phyloP scores from a whole-genome alignment of 1,140 invertebrate genomes.

The Papilio dardanus region DNA sequence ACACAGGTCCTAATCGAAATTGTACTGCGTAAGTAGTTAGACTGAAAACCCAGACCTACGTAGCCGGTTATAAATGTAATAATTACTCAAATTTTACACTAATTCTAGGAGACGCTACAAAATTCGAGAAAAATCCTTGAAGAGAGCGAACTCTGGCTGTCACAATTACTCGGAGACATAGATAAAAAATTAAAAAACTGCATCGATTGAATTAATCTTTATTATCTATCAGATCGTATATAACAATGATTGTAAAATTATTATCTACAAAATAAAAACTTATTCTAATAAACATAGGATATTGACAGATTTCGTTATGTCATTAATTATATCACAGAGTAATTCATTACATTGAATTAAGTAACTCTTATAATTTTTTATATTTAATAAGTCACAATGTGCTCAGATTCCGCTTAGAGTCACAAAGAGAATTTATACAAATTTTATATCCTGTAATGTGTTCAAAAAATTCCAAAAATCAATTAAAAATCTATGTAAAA shows the following conservation, averaged over 20 bases:
- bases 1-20: too few relatives aligned
- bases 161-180: conserved; percentile 57
- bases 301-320: conserved; percentile 57
- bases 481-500: background rate
- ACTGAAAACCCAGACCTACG: too few relatives aligned
- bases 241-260: conserved; percentile 45
- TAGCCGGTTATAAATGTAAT: background rate
- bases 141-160: conserved; percentile 61
- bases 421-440: conserved; percentile 1
- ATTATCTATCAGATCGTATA: conserved; percentile 55
- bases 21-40: too few relatives aligned
- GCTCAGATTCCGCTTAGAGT: background rate
- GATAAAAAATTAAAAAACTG: conserved; percentile 66
- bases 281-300: conserved; percentile 40
- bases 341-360: conserved; percentile 57
- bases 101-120: conserved; percentile 55
- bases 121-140: conserved; percentile 58
- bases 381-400: conserved; percentile 12
- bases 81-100: background rate
- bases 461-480: background rate
- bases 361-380: conserved; percentile 43
- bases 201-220: conserved; percentile 66
- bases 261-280: conserved; percentile 44
- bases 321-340: conserved; percentile 69
- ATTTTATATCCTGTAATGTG: background rate